These are phyloP conservation scores for Sycon ciliatum DNA, from an alignment of 37 sponge, comb jelly and placozoan species.

Conservation along the genomic window DNA sequence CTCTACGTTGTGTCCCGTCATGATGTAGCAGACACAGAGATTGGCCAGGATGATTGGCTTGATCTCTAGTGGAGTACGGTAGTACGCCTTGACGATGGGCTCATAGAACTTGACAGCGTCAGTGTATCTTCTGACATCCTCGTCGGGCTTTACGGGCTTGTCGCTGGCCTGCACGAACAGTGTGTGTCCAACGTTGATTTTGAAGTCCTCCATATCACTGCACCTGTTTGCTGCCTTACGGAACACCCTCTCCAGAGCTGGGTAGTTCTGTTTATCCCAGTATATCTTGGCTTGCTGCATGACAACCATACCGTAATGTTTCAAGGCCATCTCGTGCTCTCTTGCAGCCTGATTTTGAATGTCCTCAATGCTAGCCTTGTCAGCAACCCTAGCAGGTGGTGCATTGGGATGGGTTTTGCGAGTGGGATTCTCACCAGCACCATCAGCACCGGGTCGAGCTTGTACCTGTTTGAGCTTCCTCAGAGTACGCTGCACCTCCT, in stretches of 20 bases:
- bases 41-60: conserved; percentile 90
- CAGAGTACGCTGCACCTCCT: no score
- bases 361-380: no score
- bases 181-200: conserved; percentile 92
- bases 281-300: conserved; percentile 98
- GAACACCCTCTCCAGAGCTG: conserved; percentile 83
- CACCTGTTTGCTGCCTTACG: conserved; percentile 92
- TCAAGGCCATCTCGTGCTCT: no score
- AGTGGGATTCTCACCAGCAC: no score
- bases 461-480: no score
- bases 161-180: conserved; percentile 92
- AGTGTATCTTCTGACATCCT: conserved; percentile 85
- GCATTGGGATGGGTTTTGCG: no score
- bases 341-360: no score
- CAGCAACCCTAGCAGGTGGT: no score
- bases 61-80: conserved; percentile 66
- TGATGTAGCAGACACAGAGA: conserved; percentile 95
- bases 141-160: no score
- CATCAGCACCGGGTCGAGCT: no score
- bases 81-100: conserved; percentile 88
- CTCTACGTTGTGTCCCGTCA: conserved; percentile 93
- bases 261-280: conserved; percentile 89
- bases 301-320: no score
- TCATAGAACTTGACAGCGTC: conserved; percentile 93
- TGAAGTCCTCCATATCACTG: conserved; percentile 88